phyloP scores from a whole-genome alignment of 2,797 vertebrate species.

The Clarias fuscus region DNA sequence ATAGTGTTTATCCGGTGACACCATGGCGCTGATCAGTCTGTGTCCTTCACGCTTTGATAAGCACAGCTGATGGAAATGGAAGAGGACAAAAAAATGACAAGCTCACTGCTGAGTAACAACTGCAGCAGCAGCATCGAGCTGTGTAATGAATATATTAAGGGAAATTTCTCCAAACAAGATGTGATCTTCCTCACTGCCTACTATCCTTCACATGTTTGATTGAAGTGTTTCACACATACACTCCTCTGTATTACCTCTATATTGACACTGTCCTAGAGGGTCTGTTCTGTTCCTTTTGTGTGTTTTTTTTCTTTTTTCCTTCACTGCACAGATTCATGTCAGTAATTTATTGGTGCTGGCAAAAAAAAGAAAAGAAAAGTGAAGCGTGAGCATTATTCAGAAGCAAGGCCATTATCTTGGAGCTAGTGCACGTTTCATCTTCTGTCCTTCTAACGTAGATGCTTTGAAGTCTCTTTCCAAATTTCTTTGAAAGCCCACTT shows the following conservation, averaged over 20 bases:
- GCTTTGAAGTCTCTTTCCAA: slow-evolving; percentile 45
- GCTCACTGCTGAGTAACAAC: background rate
- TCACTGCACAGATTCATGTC: background rate
- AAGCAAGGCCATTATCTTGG: slow-evolving; percentile 30
- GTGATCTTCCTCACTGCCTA: background rate
- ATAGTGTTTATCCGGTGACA: slow-evolving; percentile 9
- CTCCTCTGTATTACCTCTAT: background rate
- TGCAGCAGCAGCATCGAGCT: background rate
- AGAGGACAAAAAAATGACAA: slow-evolving; percentile 17
- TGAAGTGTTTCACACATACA: background rate
- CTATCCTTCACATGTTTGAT: background rate
- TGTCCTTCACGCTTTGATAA: slow-evolving; percentile 37
- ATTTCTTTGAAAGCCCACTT: slow-evolving; percentile 40
- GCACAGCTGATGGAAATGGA: background rate
- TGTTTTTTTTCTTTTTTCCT: background rate
- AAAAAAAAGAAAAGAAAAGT: background rate
- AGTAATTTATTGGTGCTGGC: background rate
- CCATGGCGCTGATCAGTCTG: background rate
- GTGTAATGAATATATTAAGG: background rate
- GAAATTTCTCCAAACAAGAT: background rate
- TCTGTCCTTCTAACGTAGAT: background rate
- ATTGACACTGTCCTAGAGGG: background rate
- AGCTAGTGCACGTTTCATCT: slow-evolving; percentile 35
- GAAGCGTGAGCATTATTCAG: slow-evolving; percentile 16
- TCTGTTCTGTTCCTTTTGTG: background rate